Conservation (phyloP, 2,113 vertebrate species). For the Amphilophus citrinellus region DNA sequence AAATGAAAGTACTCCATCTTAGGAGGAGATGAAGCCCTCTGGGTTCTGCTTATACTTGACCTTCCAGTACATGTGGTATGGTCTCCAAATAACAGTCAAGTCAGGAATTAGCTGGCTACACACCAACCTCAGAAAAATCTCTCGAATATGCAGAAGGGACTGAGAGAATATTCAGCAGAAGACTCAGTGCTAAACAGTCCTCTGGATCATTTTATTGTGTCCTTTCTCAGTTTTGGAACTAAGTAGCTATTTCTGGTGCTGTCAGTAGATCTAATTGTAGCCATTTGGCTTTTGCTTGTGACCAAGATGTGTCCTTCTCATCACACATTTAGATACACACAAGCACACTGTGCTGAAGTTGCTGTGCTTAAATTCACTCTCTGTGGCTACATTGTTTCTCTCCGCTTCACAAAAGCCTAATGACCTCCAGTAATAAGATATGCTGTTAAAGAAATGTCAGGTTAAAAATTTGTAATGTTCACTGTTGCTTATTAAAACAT, state of each 20-base stretch:
- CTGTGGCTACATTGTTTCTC: not conserved
- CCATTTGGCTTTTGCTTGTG: slow-evolving; percentile 29
- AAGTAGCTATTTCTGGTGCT: slow-evolving; percentile 40
- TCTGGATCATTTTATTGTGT: slow-evolving; percentile 44
- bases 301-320: slow-evolving; percentile 16
- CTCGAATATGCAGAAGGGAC: slow-evolving; percentile 30
- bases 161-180: slow-evolving; percentile 59
- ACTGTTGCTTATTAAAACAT: too few relatives aligned
- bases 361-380: too few relatives aligned
- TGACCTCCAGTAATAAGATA: not conserved
- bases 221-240: slow-evolving; percentile 46
- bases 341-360: not conserved
- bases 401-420: not conserved
- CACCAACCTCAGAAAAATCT: slow-evolving; percentile 39
- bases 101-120: slow-evolving; percentile 47
- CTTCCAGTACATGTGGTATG: slow-evolving; percentile 57
- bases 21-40: slow-evolving; percentile 60
- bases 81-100: slow-evolving; percentile 67
- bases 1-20: slow-evolving; percentile 81
- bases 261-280: slow-evolving; percentile 45
- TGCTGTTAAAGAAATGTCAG: too few relatives aligned
- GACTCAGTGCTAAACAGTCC: slow-evolving; percentile 40
- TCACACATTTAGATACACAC: not conserved
- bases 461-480: not conserved
- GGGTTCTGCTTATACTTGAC: slow-evolving; percentile 69